These are phyloP conservation scores for Myripristis jacobus DNA, from an alignment of 2,797 vertebrate species.

Conservation along the genomic window DNA sequence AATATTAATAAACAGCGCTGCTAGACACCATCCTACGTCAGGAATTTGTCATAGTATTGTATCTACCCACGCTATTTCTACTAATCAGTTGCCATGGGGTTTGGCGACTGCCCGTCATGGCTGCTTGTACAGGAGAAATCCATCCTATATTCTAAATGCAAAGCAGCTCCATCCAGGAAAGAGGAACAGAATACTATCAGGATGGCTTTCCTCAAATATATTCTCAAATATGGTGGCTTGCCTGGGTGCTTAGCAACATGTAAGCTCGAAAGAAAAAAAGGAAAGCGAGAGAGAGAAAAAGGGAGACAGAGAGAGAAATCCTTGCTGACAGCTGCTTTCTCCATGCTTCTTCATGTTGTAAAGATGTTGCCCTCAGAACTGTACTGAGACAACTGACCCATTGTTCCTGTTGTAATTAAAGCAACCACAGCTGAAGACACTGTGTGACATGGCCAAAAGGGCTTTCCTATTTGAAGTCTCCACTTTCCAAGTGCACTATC, in stretches of 20 bases:
- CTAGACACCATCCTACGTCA: conserved; percentile 27
- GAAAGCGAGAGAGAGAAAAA: conserved; percentile 12
- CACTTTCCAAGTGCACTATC: conserved; percentile 27
- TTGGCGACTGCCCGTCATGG: conserved; percentile 19
- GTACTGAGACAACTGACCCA: conserved; percentile 85
- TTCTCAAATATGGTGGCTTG: conserved; percentile 81
- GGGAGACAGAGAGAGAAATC: conserved; percentile 78
- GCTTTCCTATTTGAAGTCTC: conserved; percentile 50
- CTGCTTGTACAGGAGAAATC: conserved; percentile 49
- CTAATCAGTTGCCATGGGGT: conserved; percentile 33
- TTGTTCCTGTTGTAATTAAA: conserved; percentile 88
- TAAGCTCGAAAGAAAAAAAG: conserved; percentile 74
- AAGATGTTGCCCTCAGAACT: conserved; percentile 81
- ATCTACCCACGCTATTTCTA: neutral
- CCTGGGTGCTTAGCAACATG: conserved; percentile 83
- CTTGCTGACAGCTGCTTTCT: conserved; percentile 86
- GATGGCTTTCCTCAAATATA: conserved; percentile 80
- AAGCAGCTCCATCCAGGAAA: conserved; percentile 82
- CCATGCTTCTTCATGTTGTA: conserved; percentile 80
- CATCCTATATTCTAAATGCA: conserved; percentile 80
- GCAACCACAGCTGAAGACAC: conserved; percentile 83
- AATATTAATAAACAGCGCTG: conserved; percentile 34
- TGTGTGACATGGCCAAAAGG: conserved; percentile 52
- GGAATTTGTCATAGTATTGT: conserved; percentile 15
- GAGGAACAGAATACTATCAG: conserved; percentile 85